A percentile compares a stretch with the other conserved stretches of the same genome.
Evolutionary conservation across 2,113 vertebrate species (phyloP).

Genomic region (Oncorhynchus kisutch): DNA sequence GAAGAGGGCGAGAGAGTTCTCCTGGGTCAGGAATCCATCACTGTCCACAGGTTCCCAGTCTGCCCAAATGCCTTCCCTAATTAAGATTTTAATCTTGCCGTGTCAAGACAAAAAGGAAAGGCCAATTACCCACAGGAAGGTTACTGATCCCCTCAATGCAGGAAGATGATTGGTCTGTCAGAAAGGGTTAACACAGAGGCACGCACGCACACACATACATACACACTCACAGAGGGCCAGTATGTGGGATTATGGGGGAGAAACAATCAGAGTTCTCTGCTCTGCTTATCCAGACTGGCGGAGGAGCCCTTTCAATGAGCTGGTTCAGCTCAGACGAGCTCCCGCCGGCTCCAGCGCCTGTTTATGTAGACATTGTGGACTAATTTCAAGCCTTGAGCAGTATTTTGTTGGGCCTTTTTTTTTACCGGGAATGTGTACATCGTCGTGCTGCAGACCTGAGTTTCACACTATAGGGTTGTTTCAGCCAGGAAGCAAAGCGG

Average conservation of each 20-base stretch:
- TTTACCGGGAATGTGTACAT: background rate
- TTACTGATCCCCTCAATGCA: slow-evolving; percentile 22
- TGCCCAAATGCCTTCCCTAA: slow-evolving; percentile 49
- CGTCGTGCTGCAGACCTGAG: background rate
- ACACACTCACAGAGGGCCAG: slow-evolving; percentile 10
- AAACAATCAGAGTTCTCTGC: slow-evolving; percentile 17
- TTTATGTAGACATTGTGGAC: slow-evolving; percentile 34
- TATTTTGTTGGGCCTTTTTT: slow-evolving; percentile 1
- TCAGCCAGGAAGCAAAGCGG: background rate
- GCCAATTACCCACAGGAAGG: slow-evolving; percentile 49
- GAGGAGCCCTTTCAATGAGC: slow-evolving; percentile 17
- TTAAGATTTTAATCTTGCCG: slow-evolving; percentile 59
- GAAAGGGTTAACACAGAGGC: slow-evolving; percentile 13
- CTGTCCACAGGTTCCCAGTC: slow-evolving; percentile 5
- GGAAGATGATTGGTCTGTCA: slow-evolving; percentile 21
- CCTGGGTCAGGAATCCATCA: slow-evolving; percentile 14
- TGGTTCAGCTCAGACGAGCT: slow-evolving; percentile 3
- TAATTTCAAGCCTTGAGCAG: slow-evolving; percentile 17
- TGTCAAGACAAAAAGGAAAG: slow-evolving; percentile 40
- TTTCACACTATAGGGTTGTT: background rate
- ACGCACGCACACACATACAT: slow-evolving; percentile 28
- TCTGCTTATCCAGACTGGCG: slow-evolving; percentile 17
- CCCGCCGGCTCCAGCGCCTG: slow-evolving; percentile 23
- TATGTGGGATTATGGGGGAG: slow-evolving; percentile 14
- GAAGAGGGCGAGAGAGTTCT: slow-evolving; percentile 1